phyloP scores from a whole-genome alignment of 2,113 vertebrate genomes.

The Nyctibius bracteatus region DNA sequence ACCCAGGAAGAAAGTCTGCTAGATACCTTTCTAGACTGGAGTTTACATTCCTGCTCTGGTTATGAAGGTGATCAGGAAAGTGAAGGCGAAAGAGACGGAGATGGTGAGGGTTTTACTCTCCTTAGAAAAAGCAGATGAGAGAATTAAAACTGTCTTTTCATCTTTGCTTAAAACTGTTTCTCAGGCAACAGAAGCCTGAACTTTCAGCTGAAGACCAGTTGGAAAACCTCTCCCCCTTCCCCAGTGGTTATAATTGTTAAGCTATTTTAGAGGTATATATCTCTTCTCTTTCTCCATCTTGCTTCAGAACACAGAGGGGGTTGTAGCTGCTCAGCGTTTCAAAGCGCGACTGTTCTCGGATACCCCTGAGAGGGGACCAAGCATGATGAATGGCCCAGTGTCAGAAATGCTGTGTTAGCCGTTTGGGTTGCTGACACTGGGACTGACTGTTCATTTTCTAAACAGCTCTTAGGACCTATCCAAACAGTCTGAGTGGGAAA shows the following conservation, averaged over 20 bases:
- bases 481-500: not conserved
- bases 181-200: conserved; percentile 3
- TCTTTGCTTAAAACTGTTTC: conserved; percentile 7
- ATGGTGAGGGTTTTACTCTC: conserved; percentile 75
- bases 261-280: not conserved
- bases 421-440: not conserved
- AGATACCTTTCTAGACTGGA: conserved; percentile 93
- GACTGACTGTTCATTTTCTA: not conserved
- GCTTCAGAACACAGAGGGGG: not conserved
- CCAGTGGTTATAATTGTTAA: not conserved
- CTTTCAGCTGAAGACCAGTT: not conserved
- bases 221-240: not conserved
- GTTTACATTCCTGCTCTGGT: conserved; percentile 90
- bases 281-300: not conserved
- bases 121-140: not conserved
- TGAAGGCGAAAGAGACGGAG: conserved; percentile 85
- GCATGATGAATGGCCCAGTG: not conserved
- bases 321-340: not conserved
- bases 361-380: not conserved
- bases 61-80: conserved; percentile 95
- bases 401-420: not conserved
- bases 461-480: not conserved
- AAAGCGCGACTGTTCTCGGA: not conserved
- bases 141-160: not conserved
- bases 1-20: conserved; percentile 91